phyloP scores from a whole-genome alignment of 2,888 invertebrate species.

The Epirrhoe alternata region DNA sequence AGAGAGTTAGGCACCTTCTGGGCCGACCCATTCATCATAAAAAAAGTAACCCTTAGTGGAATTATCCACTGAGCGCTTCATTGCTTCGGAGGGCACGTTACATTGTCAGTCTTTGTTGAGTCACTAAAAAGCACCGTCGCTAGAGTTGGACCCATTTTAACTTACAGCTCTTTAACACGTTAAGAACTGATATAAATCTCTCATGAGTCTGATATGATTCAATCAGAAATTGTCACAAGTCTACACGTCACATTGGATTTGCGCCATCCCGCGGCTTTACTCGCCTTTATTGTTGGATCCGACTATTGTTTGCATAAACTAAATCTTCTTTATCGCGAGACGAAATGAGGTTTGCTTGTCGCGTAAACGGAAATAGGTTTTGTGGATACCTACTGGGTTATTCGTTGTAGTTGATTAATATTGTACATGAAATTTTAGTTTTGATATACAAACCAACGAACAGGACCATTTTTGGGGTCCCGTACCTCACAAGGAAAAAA shows the following conservation, averaged over 20 bases:
- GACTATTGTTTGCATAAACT: slow-evolving; percentile 36
- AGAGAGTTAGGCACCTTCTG: no score
- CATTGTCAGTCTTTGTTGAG: no score
- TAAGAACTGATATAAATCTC: slow-evolving; percentile 1
- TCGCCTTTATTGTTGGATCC: slow-evolving; percentile 51
- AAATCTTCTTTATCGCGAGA: slow-evolving; percentile 52
- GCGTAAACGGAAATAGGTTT: slow-evolving; percentile 25
- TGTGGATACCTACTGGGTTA: not conserved
- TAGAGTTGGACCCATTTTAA: no score
- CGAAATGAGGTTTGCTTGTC: slow-evolving; percentile 57
- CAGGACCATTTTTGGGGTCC: no score
- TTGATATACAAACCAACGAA: not conserved
- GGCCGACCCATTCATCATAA: no score
- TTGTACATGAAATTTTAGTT: not conserved
- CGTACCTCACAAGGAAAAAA: no score
- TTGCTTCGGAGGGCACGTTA: no score
- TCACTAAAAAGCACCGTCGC: no score
- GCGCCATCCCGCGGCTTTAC: slow-evolving; percentile 51
- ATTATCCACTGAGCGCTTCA: no score
- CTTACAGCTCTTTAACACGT: not conserved
- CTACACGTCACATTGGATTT: slow-evolving; percentile 57
- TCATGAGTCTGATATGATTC: not conserved
- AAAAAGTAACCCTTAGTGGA: no score
- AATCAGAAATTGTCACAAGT: not conserved
- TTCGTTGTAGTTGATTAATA: not conserved